A percentile compares a stretch with the other conserved stretches of the same genome.
phyloP scores from a whole-genome alignment of 2,888 invertebrate species.

The Melinopterus prodromus region DNA sequence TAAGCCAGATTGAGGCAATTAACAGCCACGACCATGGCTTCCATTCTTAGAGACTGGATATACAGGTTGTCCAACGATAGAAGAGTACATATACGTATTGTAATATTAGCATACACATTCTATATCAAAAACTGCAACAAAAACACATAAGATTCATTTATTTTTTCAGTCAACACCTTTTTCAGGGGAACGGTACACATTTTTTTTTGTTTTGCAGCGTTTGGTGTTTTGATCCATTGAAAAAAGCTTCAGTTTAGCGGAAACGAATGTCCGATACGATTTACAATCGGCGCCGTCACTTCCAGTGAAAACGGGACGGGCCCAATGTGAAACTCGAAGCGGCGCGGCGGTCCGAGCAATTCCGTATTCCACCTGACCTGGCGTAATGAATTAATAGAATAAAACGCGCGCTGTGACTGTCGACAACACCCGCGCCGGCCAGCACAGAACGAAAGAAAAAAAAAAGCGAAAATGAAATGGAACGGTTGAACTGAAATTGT shows the following conservation, averaged over 20 bases:
- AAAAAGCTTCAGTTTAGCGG: neutral
- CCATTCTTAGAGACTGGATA: too few species aligned
- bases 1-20: too few species aligned
- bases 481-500: constrained; percentile 31
- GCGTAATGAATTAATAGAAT: constrained; percentile 32
- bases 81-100: too few species aligned
- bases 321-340: constrained; percentile 4
- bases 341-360: constrained; percentile 5
- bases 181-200: neutral
- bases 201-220: neutral
- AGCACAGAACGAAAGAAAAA: constrained; percentile 6
- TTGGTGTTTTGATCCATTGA: neutral
- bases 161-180: neutral
- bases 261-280: constrained; percentile 5
- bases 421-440: neutral
- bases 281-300: constrained; percentile 17
- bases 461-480: neutral
- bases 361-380: constrained; percentile 20
- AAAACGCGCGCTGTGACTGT: constrained; percentile 11
- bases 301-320: constrained; percentile 11
- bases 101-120: too few species aligned
- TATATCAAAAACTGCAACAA: too few species aligned
- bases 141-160: too few species aligned
- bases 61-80: too few species aligned
- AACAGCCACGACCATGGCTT: too few species aligned